phyloP scores from a whole-genome alignment of 2,113 vertebrate genomes.

The Menura novaehollandiae region DNA sequence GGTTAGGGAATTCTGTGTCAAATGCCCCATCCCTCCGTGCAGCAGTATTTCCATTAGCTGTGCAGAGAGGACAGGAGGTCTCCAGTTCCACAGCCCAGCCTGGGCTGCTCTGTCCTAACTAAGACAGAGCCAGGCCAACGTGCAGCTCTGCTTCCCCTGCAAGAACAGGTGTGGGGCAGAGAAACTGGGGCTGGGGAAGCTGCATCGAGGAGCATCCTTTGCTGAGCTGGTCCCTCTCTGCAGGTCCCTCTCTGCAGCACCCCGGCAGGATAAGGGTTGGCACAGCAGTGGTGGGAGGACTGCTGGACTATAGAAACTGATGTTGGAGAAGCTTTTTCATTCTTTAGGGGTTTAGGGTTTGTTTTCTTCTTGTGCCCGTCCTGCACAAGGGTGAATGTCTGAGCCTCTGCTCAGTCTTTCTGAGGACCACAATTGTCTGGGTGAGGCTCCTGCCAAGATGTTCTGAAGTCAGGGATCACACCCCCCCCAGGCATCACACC shows the following conservation, averaged over 20 bases:
- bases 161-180: fast-evolving
- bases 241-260: neutral
- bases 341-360: neutral
- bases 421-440: neutral
- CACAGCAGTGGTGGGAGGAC: neutral
- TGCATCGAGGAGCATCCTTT: neutral
- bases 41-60: neutral
- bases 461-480: neutral
- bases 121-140: neutral
- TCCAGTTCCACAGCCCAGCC: neutral
- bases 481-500: neutral
- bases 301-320: neutral
- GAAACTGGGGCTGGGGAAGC: neutral
- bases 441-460: neutral
- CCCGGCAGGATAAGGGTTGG: neutral
- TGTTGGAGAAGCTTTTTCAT: neutral
- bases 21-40: neutral
- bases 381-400: neutral
- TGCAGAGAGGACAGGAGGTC: neutral
- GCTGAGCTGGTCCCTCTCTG: neutral
- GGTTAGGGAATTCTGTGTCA: neutral
- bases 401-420: neutral
- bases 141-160: neutral
- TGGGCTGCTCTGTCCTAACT: neutral
- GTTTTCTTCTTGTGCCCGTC: neutral